Base-by-base conservation (phyloP, 1,140 invertebrate species). In the Bursaphelenchus mucronatus region DNA sequence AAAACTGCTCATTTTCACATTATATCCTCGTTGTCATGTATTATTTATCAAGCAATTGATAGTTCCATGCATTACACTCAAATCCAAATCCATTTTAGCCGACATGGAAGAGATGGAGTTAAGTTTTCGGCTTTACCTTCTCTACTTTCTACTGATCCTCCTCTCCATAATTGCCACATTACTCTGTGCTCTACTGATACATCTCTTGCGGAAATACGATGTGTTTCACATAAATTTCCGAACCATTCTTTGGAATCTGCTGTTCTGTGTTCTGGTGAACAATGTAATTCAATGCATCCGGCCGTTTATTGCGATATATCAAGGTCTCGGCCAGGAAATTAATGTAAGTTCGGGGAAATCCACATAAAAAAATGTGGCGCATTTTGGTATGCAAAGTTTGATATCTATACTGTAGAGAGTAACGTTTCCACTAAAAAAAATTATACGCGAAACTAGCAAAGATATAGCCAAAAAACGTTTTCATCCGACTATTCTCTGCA, bases 191-290 rank as follows among this genome's bases (percentile, higher is more conserved):
- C 40, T 64, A 13, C 46, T 64, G 39, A 64, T 64, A n/a, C 19
- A 63, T 13, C 39, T 64, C 45, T 39, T 64, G 8, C 5, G 57
- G 19, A 55, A 39, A 15, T 64, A 61, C 43, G 63, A 64, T 40
- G 21, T 64, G n/a, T 64, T 64, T 11, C 63, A 64, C 43, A 21
- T 44, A 19, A 57, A 64, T 44, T 64, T 64, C 57, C 63, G 63
- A 17, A 62, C 51, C 10, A 54, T 63, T 40, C 59, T 64, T 9
- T 64, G 63, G 63, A 64, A 64, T 50, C 8, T 64, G 40, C 46
- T 64, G 9, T n/a, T 40, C 7, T 64, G 59, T 50, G 44, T 64
- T 3, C n/a, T 64, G 30, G 11, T 64, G 0, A 64, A 64, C 41
- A 64, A 64, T 43, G 15, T 46, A 3, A 13, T 64, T 8, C 63